phyloP scores from a whole-genome alignment of 1,140 invertebrate genomes.

The Tetraneura akinire region DNA sequence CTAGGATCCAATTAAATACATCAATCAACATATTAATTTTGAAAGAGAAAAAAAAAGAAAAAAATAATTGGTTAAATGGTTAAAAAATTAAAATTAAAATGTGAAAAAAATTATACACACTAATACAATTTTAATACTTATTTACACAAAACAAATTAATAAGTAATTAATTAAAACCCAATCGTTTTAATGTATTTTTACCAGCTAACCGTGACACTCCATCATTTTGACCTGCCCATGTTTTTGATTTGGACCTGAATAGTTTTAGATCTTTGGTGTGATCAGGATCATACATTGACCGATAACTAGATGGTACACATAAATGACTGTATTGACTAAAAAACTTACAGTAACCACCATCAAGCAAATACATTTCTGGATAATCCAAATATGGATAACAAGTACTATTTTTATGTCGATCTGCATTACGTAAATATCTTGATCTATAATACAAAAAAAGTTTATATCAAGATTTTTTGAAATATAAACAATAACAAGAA shows the following conservation, averaged over 20 bases:
- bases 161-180: conserved; percentile 44
- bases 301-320: conserved; percentile 77
- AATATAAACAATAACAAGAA: too few relatives aligned
- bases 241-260: conserved; percentile 77
- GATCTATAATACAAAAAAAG: conserved; percentile 65
- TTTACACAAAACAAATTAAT: not conserved
- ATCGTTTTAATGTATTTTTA: conserved; percentile 49
- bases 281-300: conserved; percentile 76
- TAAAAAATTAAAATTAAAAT: conserved; percentile 38
- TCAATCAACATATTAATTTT: conserved; percentile 38
- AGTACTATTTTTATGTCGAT: conserved; percentile 79
- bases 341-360: conserved; percentile 93
- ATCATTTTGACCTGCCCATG: conserved; percentile 53
- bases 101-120: conserved; percentile 18
- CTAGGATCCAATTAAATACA: conserved; percentile 42
- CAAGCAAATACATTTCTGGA: conserved; percentile 92
- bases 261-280: conserved; percentile 71
- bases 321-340: conserved; percentile 70
- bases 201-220: conserved; percentile 31
- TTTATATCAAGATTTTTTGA: too few relatives aligned
- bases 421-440: conserved; percentile 79
- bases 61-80: conserved; percentile 34
- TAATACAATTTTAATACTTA: not conserved
- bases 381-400: conserved; percentile 86
- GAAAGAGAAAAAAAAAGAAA: conserved; percentile 19